Evolutionary conservation across 2,113 vertebrate genomes (phyloP), one percentile per base, ranked within the genome.

Genomic region (Lamprotornis superbus): DNA sequence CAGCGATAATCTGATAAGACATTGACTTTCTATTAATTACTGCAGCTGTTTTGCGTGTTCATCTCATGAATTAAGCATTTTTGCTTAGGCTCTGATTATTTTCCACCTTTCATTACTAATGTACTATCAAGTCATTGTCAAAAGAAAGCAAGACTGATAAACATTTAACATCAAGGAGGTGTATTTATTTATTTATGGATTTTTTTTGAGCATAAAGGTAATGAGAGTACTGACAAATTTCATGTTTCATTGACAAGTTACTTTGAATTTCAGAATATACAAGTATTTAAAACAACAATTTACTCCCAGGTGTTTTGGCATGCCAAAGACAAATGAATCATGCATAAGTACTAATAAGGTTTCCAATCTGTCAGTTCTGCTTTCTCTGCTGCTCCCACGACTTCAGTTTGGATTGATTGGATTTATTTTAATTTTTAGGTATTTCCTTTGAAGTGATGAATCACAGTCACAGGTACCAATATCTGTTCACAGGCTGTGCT

Each of bases 231-330:
- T 93, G 90, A 83, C 53, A 96, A 94, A 71, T 94, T 96, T 96
- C 78, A 74, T 94, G 87, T 97, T 96, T 95, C 52, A 59, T 83
- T 97, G 97, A 96, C 91, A 97, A 96, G 87, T 95, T 95, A 63
- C 86, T 96, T 97, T 96, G 95, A 95, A 96, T 97, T 97, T 97
- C 87, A 96, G 92, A 97, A 95, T 83, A 94, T 84, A 81, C 46
- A 90, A 77, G 82, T 86, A 97, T 97, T 96, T 97, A 97, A 97
- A 96, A 65, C 18, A 44, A 92, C 76, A 78, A 80, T 93, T 89
- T 87, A 53, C 4, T 96, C 88, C 37, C 68, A 91, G 94, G 61
- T 50, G 94, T 80, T 93, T 95, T 94, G 87, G 70, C 52, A 84
- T 61, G 74, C 56, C 65, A 84, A 93, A 75, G 53, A 55, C 68